Evolutionary conservation across 1,140 invertebrate species (phyloP).

Genomic region (Microplitis mediator): DNA sequence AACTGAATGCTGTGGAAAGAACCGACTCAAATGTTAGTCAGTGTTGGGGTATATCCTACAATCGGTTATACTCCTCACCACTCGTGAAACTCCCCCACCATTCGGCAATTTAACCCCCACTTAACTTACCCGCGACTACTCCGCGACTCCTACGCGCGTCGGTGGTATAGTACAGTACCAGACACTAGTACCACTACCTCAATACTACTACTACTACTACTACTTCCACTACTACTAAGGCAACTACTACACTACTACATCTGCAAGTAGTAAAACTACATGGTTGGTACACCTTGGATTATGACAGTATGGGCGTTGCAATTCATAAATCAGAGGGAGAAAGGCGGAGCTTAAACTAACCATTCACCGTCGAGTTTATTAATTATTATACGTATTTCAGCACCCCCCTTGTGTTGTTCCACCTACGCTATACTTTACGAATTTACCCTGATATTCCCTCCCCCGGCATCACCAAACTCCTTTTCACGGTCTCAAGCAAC

Average conservation of each 20-base stretch:
- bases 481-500: background rate
- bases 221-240: background rate
- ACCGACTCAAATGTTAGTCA: slow-evolving; percentile 34
- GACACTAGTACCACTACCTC: background rate
- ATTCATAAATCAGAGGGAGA: slow-evolving; percentile 60
- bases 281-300: slow-evolving; percentile 40
- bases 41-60: slow-evolving; percentile 17
- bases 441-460: background rate
- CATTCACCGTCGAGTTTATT: slow-evolving; percentile 60
- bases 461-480: background rate
- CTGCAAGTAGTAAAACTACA: no score
- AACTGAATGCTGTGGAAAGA: slow-evolving; percentile 49
- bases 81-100: slow-evolving; percentile 32
- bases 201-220: background rate
- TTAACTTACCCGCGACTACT: background rate
- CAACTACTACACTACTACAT: background rate
- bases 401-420: slow-evolving; percentile 26
- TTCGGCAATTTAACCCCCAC: background rate
- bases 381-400: slow-evolving; percentile 55
- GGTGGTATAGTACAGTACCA: background rate
- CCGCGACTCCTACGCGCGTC: slow-evolving; percentile 28
- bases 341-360: slow-evolving; percentile 51
- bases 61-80: slow-evolving; percentile 17
- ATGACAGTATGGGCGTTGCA: slow-evolving; percentile 62
- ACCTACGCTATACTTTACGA: slow-evolving; percentile 9